A percentile compares a stretch with the other conserved stretches of the same genome.
Conservation (phyloP, 2,113 vertebrate species). For the Herpailurus yagouaroundi region DNA sequence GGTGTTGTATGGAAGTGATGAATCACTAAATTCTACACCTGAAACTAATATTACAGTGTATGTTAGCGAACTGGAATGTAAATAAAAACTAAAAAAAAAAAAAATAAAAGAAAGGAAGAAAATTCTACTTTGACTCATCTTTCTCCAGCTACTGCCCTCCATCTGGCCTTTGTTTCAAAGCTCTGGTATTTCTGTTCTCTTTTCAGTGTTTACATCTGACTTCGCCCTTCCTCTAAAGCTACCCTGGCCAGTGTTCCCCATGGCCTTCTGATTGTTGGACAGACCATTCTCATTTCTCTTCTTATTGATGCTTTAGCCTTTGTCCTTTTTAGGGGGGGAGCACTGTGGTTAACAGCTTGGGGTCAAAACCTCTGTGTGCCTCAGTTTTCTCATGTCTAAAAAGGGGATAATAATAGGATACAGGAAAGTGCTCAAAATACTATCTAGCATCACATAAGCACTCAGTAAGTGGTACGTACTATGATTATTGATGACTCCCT, state of each 20-base stretch:
- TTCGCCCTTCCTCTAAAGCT: not conserved
- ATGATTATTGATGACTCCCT: not conserved
- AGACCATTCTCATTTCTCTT: not conserved
- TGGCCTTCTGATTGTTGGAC: not conserved
- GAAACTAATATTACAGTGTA: not conserved
- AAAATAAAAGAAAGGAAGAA: too few relatives aligned
- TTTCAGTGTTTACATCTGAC: not conserved
- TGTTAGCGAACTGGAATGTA: not conserved
- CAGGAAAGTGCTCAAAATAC: not conserved
- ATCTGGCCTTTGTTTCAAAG: not conserved
- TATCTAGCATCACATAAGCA: not conserved
- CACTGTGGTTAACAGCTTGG: not conserved
- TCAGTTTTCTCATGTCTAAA: not conserved
- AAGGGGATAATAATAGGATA: not conserved
- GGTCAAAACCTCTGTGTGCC: not conserved
- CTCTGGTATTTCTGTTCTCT: not conserved
- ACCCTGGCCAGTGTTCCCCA: rapidly evolving
- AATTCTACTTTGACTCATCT: not conserved
- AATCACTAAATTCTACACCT: not conserved
- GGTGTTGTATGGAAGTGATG: not conserved
- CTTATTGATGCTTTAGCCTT: not conserved
- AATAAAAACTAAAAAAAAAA: not conserved
- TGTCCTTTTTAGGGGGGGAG: not conserved
- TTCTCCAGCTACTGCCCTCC: not conserved
- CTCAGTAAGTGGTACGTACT: not conserved